Evolutionary conservation across 2,113 vertebrate genomes (phyloP).

Genomic region (Istiophorus platypterus): DNA sequence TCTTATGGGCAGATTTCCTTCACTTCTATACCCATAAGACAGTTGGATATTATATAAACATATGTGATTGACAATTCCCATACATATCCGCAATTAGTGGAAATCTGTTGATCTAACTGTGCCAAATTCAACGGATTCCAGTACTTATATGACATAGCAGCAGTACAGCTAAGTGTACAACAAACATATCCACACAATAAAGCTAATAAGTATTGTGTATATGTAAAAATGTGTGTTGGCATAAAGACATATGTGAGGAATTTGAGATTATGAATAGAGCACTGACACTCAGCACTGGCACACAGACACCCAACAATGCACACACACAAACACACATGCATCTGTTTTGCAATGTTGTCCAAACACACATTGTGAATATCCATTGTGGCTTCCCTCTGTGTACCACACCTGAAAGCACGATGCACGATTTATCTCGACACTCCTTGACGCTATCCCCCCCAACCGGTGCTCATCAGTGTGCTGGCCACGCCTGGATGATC

Average conservation of each 20-base stretch:
- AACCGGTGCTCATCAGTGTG: conserved; percentile 41
- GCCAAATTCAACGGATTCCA: neutral
- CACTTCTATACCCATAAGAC: neutral
- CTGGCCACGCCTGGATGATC: conserved; percentile 42
- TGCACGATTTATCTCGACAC: conserved; percentile 53
- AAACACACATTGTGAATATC: conserved; percentile 28
- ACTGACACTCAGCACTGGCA: neutral
- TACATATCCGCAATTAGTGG: neutral
- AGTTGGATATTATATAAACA: conserved; percentile 1
- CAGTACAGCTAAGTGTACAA: neutral
- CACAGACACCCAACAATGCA: neutral
- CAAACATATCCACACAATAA: neutral
- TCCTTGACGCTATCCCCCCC: conserved; percentile 36
- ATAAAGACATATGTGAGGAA: neutral
- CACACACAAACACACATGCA: neutral
- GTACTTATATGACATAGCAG: neutral
- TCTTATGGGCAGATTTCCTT: neutral
- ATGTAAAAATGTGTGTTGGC: too few species aligned
- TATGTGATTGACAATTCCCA: neutral
- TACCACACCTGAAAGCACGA: conserved; percentile 33
- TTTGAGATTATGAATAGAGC: neutral
- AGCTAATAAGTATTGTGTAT: too few species aligned
- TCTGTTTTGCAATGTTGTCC: conserved; percentile 9
- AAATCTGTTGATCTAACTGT: neutral
- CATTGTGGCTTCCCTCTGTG: neutral